These are phyloP conservation scores for Mylabris phalerata DNA, from an alignment of 1,140 invertebrate species.

Conservation along the genomic window DNA sequence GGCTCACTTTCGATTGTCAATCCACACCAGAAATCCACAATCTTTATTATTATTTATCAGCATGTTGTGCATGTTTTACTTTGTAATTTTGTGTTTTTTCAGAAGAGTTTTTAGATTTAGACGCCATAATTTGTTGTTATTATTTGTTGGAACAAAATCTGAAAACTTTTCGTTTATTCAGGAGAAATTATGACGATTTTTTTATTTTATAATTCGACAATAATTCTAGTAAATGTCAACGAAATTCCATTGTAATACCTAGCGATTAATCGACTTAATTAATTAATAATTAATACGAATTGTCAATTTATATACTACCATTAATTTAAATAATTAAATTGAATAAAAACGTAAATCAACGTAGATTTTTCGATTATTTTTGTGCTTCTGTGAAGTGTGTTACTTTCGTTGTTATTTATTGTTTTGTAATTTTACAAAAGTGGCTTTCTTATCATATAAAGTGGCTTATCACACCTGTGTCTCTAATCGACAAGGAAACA, in stretches of 20 bases:
- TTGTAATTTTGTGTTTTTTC: slow-evolving; percentile 1
- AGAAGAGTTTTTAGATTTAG: no score
- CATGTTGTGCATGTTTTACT: slow-evolving; percentile 1
- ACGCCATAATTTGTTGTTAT: no score
- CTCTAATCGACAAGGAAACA: slow-evolving; percentile 9
- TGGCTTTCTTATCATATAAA: neutral
- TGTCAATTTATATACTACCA: slow-evolving; percentile 16
- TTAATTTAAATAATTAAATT: slow-evolving; percentile 3
- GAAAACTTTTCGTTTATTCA: no score
- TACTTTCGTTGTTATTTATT: neutral
- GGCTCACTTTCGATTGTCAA: no score
- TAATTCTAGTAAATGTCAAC: slow-evolving; percentile 10
- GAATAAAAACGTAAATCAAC: slow-evolving; percentile 4
- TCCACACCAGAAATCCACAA: neutral
- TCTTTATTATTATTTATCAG: neutral
- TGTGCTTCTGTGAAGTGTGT: slow-evolving; percentile 25
- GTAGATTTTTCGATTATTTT: slow-evolving; percentile 16
- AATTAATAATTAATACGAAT: neutral
- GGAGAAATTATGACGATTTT: no score
- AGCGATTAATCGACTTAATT: neutral
- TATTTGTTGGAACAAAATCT: no score
- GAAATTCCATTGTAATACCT: slow-evolving; percentile 13
- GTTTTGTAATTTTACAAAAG: neutral
- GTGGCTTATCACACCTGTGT: slow-evolving; percentile 9
- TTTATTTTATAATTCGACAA: slow-evolving; percentile 12